A percentile compares a stretch with the other conserved stretches of the same genome.
Evolutionary conservation across 2,113 vertebrate genomes (phyloP).

Genomic region (Canis aureus): DNA sequence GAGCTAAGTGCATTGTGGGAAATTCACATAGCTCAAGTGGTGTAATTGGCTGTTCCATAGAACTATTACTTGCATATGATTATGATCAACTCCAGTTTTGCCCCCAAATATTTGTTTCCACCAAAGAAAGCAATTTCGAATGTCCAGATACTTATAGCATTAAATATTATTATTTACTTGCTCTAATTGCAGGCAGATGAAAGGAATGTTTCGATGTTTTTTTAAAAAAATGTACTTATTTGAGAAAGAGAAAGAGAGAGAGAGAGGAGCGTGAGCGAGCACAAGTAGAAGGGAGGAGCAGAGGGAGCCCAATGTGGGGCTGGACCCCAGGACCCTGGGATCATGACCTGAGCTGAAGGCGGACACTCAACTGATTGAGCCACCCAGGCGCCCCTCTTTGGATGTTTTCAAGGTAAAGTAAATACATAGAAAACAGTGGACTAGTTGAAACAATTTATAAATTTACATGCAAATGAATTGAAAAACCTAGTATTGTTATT

Average conservation of each 20-base stretch:
- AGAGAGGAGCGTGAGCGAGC: not conserved
- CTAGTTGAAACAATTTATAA: not conserved
- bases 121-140: not conserved
- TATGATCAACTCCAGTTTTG: not conserved
- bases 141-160: not conserved
- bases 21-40: slow-evolving; percentile 31
- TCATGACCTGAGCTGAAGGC: not conserved
- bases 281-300: not conserved
- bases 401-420: not conserved
- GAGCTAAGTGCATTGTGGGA: not conserved
- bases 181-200: not conserved
- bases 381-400: not conserved
- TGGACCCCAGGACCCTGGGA: not conserved
- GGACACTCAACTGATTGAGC: not conserved
- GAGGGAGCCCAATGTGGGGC: not conserved
- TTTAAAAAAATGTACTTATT: not conserved
- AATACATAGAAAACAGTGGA: not conserved
- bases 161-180: slow-evolving; percentile 32
- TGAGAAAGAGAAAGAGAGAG: not conserved
- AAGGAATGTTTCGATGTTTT: not conserved
- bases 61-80: not conserved
- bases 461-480: not conserved
- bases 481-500: not conserved
- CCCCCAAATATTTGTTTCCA: not conserved
- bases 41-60: not conserved